A percentile compares a stretch with the other conserved stretches of the same genome.
These are phyloP conservation scores for Bombus balteatus DNA, from an alignment of 1,140 invertebrate genomes.

Conservation along the genomic window DNA sequence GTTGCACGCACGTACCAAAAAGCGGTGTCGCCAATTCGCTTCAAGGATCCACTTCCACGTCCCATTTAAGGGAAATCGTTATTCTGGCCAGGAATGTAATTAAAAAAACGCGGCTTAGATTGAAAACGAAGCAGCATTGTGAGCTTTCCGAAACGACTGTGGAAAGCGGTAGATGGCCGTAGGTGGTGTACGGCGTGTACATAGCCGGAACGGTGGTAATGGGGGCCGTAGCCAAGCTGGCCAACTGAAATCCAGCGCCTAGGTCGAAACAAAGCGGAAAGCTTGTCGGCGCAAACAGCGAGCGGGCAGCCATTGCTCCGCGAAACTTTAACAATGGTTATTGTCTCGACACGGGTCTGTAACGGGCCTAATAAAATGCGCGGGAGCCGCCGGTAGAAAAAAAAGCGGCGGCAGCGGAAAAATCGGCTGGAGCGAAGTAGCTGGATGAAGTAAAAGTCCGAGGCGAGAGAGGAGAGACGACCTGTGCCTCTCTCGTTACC, in stretches of 20 bases:
- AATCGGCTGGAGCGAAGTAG: not conserved
- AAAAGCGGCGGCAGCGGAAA: conserved; percentile 20
- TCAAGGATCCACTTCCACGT: too few species aligned
- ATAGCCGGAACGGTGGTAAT: conserved; percentile 8
- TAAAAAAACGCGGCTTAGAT: not conserved
- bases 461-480: not conserved
- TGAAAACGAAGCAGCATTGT: not conserved
- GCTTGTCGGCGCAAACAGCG: conserved; percentile 52
- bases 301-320: conserved; percentile 32
- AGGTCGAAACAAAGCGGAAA: conserved; percentile 55
- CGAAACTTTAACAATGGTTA: conserved; percentile 75
- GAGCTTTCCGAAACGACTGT: not conserved
- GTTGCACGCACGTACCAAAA: too few species aligned
- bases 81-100: not conserved
- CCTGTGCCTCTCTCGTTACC: conserved; percentile 18
- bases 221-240: not conserved
- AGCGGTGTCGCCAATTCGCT: too few species aligned
- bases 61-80: too few species aligned
- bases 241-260: conserved; percentile 33
- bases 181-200: too few species aligned
- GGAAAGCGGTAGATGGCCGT: not conserved
- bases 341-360: conserved; percentile 67
- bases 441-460: not conserved
- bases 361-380: conserved; percentile 73
- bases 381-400: conserved; percentile 17